These are phyloP conservation scores for Drosophila obscura DNA, from an alignment of 1,140 invertebrate genomes.

Conservation along the genomic window DNA sequence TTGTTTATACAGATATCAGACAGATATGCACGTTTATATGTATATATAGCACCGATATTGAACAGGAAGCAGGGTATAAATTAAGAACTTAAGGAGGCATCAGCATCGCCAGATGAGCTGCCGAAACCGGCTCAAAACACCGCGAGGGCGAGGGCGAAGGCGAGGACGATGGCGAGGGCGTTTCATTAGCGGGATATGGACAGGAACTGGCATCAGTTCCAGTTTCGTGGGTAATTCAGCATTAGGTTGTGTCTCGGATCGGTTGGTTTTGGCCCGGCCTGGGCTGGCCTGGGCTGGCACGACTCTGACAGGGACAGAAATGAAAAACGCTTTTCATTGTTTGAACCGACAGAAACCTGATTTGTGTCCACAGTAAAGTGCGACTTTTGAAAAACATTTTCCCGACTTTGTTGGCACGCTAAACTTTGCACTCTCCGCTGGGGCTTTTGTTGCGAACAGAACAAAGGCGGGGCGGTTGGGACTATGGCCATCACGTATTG, in stretches of 20 bases:
- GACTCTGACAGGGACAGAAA: slow-evolving; percentile 14
- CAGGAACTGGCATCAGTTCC: not conserved
- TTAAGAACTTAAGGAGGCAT: slow-evolving; percentile 45
- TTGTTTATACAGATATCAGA: slow-evolving; percentile 42
- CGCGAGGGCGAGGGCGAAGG: slow-evolving; percentile 2
- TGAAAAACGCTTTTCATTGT: slow-evolving; percentile 51
- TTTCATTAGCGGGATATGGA: slow-evolving; percentile 57
- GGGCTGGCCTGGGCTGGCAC: slow-evolving; percentile 9
- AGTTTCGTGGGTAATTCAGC: slow-evolving; percentile 10
- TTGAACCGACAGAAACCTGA: slow-evolving; percentile 24
- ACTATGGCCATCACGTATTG: slow-evolving; percentile 58
- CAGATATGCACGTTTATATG: slow-evolving; percentile 31
- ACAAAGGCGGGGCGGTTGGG: slow-evolving; percentile 27
- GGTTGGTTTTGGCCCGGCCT: not conserved
- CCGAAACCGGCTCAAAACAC: slow-evolving; percentile 37
- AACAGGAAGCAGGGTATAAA: slow-evolving; percentile 66
- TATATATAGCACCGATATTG: slow-evolving; percentile 50
- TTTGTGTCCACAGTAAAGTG: slow-evolving; percentile 51
- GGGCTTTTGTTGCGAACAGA: slow-evolving; percentile 31
- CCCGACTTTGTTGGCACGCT: slow-evolving; percentile 30
- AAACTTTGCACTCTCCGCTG: slow-evolving; percentile 61
- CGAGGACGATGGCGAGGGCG: slow-evolving; percentile 11
- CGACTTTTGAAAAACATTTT: slow-evolving; percentile 37
- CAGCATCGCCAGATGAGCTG: slow-evolving; percentile 1
- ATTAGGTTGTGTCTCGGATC: slow-evolving; percentile 18